Conservation (phyloP, 2,888 invertebrate genomes). For the Dicycla oo region DNA sequence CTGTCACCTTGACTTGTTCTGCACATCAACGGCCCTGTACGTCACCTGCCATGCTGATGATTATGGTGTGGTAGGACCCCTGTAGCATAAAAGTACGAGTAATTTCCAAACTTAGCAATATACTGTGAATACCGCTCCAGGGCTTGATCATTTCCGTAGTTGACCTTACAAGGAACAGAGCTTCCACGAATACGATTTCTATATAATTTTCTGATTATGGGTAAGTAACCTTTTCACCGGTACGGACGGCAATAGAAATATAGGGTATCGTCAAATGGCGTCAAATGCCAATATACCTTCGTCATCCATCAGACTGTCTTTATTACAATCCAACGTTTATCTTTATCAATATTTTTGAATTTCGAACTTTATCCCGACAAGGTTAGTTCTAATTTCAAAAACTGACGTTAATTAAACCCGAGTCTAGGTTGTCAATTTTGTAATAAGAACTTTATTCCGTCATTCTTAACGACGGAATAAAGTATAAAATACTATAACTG, state of each 20-base stretch:
- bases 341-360: constrained; percentile 1
- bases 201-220: constrained; percentile 9
- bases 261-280: neutral
- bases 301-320: too few relatives aligned
- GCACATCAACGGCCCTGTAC: too few relatives aligned
- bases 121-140: neutral
- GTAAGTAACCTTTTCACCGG: constrained; percentile 27
- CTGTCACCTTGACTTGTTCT: neutral
- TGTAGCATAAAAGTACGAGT: neutral
- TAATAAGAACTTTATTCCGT: neutral
- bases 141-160: neutral
- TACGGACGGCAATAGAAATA: neutral
- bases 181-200: constrained; percentile 17
- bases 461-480: neutral
- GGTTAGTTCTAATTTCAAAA: neutral
- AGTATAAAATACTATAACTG: neutral
- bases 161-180: neutral
- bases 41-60: neutral
- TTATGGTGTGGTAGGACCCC: neutral
- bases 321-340: neutral
- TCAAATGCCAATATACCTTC: neutral
- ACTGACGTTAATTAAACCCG: too few relatives aligned
- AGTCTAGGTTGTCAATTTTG: neutral
- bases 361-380: neutral
- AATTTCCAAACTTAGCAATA: neutral